phyloP scores from a whole-genome alignment of 2,797 vertebrate genomes.

The Catostomus latipinnis region DNA sequence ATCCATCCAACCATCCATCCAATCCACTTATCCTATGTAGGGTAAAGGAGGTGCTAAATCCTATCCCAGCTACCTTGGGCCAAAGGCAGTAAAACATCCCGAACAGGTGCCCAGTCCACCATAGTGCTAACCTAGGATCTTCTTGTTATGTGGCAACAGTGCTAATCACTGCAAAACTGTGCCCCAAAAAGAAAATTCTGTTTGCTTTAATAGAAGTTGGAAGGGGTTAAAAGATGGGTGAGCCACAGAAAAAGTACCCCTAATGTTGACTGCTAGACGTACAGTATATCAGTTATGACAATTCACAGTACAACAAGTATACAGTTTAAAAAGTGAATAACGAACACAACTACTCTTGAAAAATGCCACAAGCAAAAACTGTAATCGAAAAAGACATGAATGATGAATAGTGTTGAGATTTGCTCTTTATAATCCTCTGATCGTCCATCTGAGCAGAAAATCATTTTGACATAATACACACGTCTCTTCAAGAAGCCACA shows the following conservation, averaged over 20 bases:
- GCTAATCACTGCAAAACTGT: no score
- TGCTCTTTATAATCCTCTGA: slow-evolving; percentile 24
- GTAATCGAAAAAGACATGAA: slow-evolving; percentile 31
- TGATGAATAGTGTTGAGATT: slow-evolving; percentile 40
- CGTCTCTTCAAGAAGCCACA: slow-evolving; percentile 49
- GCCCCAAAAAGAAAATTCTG: no score
- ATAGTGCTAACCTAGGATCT: no score
- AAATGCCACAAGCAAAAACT: slow-evolving; percentile 21
- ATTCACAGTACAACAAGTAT: background rate
- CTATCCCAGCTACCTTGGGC: no score
- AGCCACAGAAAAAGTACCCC: background rate
- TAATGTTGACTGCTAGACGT: background rate
- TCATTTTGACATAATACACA: slow-evolving; percentile 51
- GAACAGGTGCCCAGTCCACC: background rate
- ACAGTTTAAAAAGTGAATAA: background rate
- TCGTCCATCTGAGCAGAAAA: slow-evolving; percentile 48
- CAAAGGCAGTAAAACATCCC: background rate
- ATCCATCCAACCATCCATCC: no score
- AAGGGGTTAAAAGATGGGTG: background rate
- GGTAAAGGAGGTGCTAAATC: no score
- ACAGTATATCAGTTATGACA: background rate
- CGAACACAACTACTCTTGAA: background rate
- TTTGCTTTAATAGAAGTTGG: no score
- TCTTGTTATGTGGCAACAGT: no score
- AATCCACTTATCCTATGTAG: no score